Conservation (phyloP, 2,888 invertebrate genomes). For the Philereme vetulata region DNA sequence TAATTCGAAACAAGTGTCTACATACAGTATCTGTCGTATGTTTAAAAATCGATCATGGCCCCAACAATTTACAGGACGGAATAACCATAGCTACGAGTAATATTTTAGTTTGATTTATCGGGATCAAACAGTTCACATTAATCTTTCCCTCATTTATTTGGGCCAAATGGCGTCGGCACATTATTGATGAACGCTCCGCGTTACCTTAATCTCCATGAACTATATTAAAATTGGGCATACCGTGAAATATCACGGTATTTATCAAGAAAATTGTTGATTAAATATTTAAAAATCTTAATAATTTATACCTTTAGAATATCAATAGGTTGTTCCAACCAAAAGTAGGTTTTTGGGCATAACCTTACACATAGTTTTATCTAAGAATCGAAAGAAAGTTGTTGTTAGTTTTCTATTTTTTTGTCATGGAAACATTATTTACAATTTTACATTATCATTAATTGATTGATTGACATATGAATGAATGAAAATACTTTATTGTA, state of each 20-base stretch:
- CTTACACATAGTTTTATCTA: no score
- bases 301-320: no score
- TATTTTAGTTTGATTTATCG: conserved; percentile 45
- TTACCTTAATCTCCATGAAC: conserved; percentile 21
- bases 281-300: neutral
- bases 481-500: no score
- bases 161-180: conserved; percentile 38
- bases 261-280: neutral
- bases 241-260: conserved; percentile 8
- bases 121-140: conserved; percentile 48
- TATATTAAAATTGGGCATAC: conserved; percentile 20
- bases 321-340: no score
- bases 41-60: neutral
- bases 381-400: no score
- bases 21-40: neutral
- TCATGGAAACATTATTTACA: no score
- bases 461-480: no score
- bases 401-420: no score
- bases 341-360: no score
- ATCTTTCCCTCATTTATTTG: conserved; percentile 52
- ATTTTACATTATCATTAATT: no score
- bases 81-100: conserved; percentile 16
- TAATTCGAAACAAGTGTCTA: no score
- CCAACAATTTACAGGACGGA: conserved; percentile 11
- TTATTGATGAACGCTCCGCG: conserved; percentile 47